Percentiles rank a stretch among this genome's conserved stretches.
Conservation (phyloP, 2,113 vertebrate genomes). For the Cyanoliseus patagonus region DNA sequence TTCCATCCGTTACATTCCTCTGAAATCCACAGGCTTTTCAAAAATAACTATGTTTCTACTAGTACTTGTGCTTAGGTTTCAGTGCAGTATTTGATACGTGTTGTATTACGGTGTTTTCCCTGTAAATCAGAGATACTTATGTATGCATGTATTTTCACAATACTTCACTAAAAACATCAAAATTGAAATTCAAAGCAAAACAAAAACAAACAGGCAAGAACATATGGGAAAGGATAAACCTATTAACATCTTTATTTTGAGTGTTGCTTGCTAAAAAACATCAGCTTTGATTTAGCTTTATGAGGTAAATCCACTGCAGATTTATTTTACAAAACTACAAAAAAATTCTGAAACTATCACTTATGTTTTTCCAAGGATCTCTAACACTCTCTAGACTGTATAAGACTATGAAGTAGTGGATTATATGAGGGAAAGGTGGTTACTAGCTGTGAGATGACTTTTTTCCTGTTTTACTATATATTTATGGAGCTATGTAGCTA, state of each 20-base stretch:
- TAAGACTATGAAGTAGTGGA: background rate
- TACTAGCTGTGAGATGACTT: background rate
- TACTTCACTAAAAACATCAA: background rate
- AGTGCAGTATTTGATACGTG: background rate
- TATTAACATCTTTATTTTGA: background rate
- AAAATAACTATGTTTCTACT: background rate
- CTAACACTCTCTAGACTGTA: background rate
- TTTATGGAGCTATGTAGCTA: background rate
- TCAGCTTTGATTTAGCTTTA: slow-evolving; percentile 18
- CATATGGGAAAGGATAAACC: background rate
- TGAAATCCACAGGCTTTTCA: background rate
- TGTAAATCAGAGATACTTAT: background rate
- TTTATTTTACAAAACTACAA: slow-evolving; percentile 1
- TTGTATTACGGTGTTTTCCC: background rate
- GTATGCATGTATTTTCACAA: background rate
- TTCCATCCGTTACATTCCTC: background rate
- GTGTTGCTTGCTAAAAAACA: background rate
- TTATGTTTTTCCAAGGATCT: background rate
- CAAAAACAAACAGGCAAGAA: background rate
- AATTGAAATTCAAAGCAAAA: background rate
- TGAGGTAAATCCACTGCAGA: background rate
- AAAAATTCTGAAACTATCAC: background rate
- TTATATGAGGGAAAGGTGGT: background rate
- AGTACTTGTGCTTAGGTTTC: background rate
- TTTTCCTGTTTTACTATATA: background rate